Percentiles rank a stretch among this genome's conserved stretches.
These are phyloP conservation scores for Amphimallon solstitiale DNA, from an alignment of 2,888 invertebrate species.

Conservation along the genomic window DNA sequence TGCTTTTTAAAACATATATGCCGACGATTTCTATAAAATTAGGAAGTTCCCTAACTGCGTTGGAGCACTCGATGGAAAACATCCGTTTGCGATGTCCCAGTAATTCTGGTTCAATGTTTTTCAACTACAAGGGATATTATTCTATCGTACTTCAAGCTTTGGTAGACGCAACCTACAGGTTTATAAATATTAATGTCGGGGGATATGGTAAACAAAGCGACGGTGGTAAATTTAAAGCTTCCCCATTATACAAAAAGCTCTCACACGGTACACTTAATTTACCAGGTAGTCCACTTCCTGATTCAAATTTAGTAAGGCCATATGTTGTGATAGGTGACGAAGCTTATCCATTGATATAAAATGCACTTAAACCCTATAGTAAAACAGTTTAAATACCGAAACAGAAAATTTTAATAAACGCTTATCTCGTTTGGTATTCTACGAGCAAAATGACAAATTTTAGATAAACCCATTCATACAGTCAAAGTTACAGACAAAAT, in stretches of 20 bases:
- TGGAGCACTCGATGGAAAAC: slow-evolving; percentile 49
- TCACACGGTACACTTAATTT: slow-evolving; percentile 38
- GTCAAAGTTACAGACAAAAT: no score
- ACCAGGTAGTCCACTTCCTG: slow-evolving; percentile 43
- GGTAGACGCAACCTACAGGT: slow-evolving; percentile 47
- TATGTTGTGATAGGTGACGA: slow-evolving; percentile 47
- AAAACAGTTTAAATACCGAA: no score
- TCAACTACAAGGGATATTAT: slow-evolving; percentile 28
- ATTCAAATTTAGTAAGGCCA: slow-evolving; percentile 41
- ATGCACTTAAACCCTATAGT: no score
- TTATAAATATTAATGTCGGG: slow-evolving; percentile 48
- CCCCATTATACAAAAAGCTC: slow-evolving; percentile 42
- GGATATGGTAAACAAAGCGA: slow-evolving; percentile 51
- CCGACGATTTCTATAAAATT: slow-evolving; percentile 45
- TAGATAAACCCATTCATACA: no score
- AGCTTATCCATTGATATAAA: slow-evolving; percentile 32
- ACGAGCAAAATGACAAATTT: no score
- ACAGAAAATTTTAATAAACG: no score
- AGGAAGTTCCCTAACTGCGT: slow-evolving; percentile 51
- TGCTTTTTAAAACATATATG: slow-evolving; percentile 2
- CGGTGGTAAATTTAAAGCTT: slow-evolving; percentile 47
- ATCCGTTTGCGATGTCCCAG: no score
- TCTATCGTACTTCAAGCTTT: slow-evolving; percentile 45
- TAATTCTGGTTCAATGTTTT: no score
- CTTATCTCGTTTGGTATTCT: no score